phyloP scores from a whole-genome alignment of 2,113 vertebrate species.

The Egretta garzetta region DNA sequence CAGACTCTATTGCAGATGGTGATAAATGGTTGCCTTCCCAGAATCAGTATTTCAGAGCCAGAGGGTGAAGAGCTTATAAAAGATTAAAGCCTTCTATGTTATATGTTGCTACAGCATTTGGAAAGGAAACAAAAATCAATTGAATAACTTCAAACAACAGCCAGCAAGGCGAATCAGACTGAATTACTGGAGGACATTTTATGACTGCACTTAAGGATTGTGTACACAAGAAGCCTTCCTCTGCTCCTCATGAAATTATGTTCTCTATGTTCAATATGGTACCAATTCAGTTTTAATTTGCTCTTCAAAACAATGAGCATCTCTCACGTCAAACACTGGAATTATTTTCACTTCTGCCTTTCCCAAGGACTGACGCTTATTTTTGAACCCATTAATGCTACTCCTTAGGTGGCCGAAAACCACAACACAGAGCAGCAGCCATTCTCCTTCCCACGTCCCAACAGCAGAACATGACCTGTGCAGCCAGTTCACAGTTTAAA shows the following conservation, averaged over 20 bases:
- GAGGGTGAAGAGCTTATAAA: slow-evolving; percentile 19
- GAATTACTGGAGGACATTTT: neutral
- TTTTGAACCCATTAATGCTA: neutral
- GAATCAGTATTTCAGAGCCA: slow-evolving; percentile 13
- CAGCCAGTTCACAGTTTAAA: neutral
- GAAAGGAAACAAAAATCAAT: slow-evolving; percentile 14
- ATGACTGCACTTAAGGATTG: neutral
- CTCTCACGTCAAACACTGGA: neutral
- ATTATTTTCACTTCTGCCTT: neutral
- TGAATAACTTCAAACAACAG: slow-evolving; percentile 10
- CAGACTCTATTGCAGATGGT: neutral
- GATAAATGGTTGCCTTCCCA: slow-evolving; percentile 12
- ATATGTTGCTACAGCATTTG: neutral
- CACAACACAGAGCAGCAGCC: neutral
- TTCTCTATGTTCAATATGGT: neutral
- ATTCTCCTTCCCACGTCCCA: neutral
- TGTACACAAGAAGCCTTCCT: neutral
- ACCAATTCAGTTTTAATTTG: neutral
- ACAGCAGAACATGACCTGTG: neutral
- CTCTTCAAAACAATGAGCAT: neutral
- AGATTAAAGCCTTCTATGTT: slow-evolving; percentile 33
- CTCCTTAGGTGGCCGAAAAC: neutral
- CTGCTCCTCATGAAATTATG: neutral
- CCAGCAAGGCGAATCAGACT: slow-evolving; percentile 5
- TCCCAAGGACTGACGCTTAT: neutral